A percentile compares a stretch with the other conserved stretches of the same genome.
These are phyloP conservation scores for Odontomachus brunneus DNA, from an alignment of 1,140 invertebrate genomes.

Conservation along the genomic window DNA sequence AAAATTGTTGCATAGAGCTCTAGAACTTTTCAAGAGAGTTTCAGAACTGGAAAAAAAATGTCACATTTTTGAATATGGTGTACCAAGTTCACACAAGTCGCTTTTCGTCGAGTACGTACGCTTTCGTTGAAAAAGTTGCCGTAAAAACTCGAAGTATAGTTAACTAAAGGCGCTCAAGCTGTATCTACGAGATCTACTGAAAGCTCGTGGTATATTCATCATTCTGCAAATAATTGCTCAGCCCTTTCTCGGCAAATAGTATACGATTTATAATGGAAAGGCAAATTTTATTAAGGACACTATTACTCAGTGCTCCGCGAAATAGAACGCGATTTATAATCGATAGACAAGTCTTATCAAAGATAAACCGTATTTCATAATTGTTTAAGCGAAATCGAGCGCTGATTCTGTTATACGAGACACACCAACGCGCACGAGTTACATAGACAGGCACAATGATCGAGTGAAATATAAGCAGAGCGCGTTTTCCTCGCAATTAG, in stretches of 20 bases:
- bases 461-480: constrained; percentile 18
- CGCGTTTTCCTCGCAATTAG: constrained; percentile 65
- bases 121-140: neutral
- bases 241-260: neutral
- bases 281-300: neutral
- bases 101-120: neutral
- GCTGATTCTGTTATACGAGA: constrained; percentile 8
- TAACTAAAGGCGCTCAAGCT: neutral
- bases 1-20: too few relatives aligned
- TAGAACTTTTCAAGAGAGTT: too few relatives aligned
- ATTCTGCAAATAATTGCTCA: neutral
- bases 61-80: too few relatives aligned
- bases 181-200: neutral
- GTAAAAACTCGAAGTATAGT: neutral
- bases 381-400: neutral
- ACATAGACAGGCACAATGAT: neutral
- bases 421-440: neutral
- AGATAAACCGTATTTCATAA: neutral
- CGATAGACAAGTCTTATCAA: neutral
- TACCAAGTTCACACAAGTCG: too few relatives aligned
- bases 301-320: neutral
- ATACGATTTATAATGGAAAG: neutral
- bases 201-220: neutral
- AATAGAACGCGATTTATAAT: neutral
- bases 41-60: too few relatives aligned